Evolutionary conservation across 2,113 vertebrate genomes (phyloP).

Genomic region (Amia ocellicauda): DNA sequence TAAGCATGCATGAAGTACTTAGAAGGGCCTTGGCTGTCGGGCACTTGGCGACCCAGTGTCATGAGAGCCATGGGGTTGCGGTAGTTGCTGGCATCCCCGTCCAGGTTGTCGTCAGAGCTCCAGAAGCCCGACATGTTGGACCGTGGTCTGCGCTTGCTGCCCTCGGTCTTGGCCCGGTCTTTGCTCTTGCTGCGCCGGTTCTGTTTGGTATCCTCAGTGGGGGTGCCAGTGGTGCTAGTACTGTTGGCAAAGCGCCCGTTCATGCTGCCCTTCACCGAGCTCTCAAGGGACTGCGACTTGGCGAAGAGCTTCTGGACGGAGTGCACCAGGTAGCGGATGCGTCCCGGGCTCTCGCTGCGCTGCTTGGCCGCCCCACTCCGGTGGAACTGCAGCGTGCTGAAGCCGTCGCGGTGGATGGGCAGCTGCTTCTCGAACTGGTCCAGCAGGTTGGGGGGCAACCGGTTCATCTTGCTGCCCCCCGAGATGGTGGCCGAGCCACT

Average conservation of each 20-base stretch:
- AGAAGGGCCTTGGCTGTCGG: constrained; percentile 67
- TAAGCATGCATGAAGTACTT: constrained; percentile 92
- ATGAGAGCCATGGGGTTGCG: constrained; percentile 86
- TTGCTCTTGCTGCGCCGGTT: constrained; percentile 92
- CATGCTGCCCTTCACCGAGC: constrained; percentile 75
- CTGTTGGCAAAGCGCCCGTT: constrained; percentile 75
- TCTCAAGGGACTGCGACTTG: constrained; percentile 83
- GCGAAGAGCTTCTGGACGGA: constrained; percentile 93
- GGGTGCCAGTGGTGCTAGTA: constrained; percentile 50
- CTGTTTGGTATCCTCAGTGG: constrained; percentile 79
- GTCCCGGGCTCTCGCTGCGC: constrained; percentile 90
- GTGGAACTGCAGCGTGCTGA: constrained; percentile 96
- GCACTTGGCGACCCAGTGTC: constrained; percentile 76
- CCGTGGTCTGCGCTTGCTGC: constrained; percentile 82
- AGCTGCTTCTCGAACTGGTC: constrained; percentile 97
- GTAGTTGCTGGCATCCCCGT: constrained; percentile 85
- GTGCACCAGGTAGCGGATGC: constrained; percentile 93
- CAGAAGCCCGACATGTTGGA: constrained; percentile 98
- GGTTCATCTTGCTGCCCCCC: constrained; percentile 81
- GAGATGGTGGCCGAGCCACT: constrained; percentile 73
- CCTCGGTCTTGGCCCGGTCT: constrained; percentile 86
- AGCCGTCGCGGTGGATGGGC: constrained; percentile 86
- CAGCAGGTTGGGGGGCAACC: constrained; percentile 82
- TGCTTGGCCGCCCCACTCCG: constrained; percentile 79
- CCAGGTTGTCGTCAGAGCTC: constrained; percentile 94